Conservation (phyloP, 1,140 invertebrate species). For the Hirudo medicinalis region DNA sequence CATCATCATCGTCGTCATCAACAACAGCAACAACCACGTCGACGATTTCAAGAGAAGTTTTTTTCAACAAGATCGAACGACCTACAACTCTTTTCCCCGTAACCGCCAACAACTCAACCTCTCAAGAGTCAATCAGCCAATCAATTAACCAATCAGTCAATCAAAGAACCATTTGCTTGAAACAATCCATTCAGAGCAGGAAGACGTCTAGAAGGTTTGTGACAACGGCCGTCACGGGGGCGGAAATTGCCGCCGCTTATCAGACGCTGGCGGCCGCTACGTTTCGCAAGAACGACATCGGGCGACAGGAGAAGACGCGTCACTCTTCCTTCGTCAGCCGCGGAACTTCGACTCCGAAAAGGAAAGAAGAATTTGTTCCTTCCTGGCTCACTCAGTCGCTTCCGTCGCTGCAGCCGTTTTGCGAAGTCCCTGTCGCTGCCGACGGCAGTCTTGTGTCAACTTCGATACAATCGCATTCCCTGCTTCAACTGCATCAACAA, state of each 20-base stretch:
- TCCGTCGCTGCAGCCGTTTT: not conserved
- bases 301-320: not conserved
- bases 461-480: not conserved
- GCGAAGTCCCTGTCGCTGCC: not conserved
- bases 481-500: not conserved
- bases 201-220: not conserved
- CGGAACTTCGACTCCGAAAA: constrained; percentile 1
- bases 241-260: constrained; percentile 1
- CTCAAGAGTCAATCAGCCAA: too few species aligned
- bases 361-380: not conserved
- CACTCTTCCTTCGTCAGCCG: not conserved
- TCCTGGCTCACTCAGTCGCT: not conserved
- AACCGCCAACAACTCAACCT: too few species aligned
- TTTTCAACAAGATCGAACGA: too few species aligned
- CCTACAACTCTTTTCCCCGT: too few species aligned
- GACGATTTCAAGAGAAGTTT: too few species aligned
- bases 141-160: too few species aligned
- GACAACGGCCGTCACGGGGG: not conserved
- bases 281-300: not conserved
- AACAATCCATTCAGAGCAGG: too few species aligned
- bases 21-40: too few species aligned
- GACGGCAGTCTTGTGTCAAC: not conserved
- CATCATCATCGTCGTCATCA: too few species aligned
- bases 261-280: constrained; percentile 4
- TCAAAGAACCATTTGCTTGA: too few species aligned